Evolutionary conservation across 2,888 invertebrate species (phyloP).

Genomic region (Sialis fuliginosa): DNA sequence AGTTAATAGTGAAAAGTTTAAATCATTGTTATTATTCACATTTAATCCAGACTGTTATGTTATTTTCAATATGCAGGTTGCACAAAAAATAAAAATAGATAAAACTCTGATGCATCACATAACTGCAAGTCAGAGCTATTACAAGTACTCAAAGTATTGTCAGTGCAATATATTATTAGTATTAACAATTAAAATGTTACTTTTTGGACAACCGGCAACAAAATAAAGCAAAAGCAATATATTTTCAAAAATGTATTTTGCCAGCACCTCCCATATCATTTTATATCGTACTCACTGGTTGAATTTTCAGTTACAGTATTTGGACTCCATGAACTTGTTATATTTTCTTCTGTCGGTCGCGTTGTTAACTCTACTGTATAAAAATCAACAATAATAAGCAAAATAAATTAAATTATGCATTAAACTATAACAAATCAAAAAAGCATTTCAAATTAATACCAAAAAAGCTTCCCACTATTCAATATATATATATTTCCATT

Average conservation of each 20-base stretch:
- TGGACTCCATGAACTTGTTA: slow-evolving; percentile 8
- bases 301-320: slow-evolving; percentile 12
- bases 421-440: slow-evolving; percentile 6
- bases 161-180: too few species aligned
- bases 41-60: too few species aligned
- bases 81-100: too few species aligned
- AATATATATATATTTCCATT: too few species aligned
- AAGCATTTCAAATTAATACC: neutral
- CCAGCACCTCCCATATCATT: slow-evolving; percentile 4
- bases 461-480: neutral
- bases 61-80: too few species aligned
- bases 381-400: slow-evolving; percentile 17
- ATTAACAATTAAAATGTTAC: too few species aligned
- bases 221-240: too few species aligned
- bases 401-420: slow-evolving; percentile 11
- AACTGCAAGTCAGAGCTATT: too few species aligned
- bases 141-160: too few species aligned
- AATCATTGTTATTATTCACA: neutral
- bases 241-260: too few species aligned
- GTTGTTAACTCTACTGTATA: slow-evolving; percentile 22
- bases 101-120: too few species aligned
- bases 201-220: too few species aligned
- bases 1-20: slow-evolving; percentile 9
- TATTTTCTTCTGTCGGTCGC: slow-evolving; percentile 11
- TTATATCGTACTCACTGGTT: slow-evolving; percentile 21